Conservation (phyloP, 2,888 invertebrate species). For the Epinotia ramella region DNA sequence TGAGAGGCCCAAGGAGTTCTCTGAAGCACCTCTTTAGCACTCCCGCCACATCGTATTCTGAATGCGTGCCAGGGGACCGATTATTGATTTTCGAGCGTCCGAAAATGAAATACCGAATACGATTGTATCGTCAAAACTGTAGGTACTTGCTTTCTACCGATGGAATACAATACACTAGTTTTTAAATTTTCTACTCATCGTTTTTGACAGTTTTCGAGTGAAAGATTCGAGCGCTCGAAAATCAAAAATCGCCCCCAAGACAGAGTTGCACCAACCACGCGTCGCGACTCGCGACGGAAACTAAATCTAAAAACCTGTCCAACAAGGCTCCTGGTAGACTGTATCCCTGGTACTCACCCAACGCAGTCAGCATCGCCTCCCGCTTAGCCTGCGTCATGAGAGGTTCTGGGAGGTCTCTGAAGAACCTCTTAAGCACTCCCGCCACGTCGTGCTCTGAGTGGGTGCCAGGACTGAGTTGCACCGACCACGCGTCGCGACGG, state of each 20-base stretch:
- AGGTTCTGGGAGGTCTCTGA: constrained; percentile 94
- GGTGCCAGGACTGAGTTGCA: constrained; percentile 90
- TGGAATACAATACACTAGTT: too few species aligned
- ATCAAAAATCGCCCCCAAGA: constrained; percentile 65
- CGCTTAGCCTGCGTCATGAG: constrained; percentile 90
- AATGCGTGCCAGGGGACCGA: too few species aligned
- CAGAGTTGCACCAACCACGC: constrained; percentile 94
- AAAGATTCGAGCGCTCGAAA: too few species aligned
- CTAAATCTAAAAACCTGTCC: constrained; percentile 55
- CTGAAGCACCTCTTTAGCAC: constrained; percentile 95
- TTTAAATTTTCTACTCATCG: too few species aligned
- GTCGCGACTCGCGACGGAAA: constrained; percentile 92
- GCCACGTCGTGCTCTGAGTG: constrained; percentile 96
- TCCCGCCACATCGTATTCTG: constrained; percentile 95
- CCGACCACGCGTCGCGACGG: constrained; percentile 93
- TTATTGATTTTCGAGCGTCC: constrained; percentile 59
- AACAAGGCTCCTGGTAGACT: background rate
- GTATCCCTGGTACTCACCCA: constrained; percentile 76
- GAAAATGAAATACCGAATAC: too few species aligned
- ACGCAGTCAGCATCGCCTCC: constrained; percentile 87
- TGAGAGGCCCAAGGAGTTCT: constrained; percentile 92
- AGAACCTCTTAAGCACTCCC: constrained; percentile 94
- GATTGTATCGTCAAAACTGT: too few species aligned
- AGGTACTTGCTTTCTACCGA: too few species aligned
- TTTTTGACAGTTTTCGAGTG: too few species aligned